Base-by-base conservation (phyloP, 2,797 vertebrate genomes). In the Siniperca undulata region DNA sequence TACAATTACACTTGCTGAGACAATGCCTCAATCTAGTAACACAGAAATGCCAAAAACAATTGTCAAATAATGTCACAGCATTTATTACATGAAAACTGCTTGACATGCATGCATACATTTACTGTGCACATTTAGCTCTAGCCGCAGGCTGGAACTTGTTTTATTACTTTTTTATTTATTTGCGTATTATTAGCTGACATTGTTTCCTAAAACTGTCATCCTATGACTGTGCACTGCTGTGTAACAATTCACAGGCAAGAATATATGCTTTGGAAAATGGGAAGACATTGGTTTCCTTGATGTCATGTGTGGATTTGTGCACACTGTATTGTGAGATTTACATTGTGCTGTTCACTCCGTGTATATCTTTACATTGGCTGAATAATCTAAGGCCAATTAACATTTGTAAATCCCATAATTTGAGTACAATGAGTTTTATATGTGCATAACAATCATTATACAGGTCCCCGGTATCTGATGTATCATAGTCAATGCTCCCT, bases 121-220 rank as follows among this genome's bases (percentile, higher is more conserved):
- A 34, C 16, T 73, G 64, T 74, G 68, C 60, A 24, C 50, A 84
- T 81, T 44, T 59, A 77, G 36, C 59, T 74, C 52, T 24, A 36
- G 81, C 76, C 78, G 46, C 59, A 73, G 61, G 75, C 66, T 53
- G 20, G 38, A 10, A 73, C 68, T 83, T 36, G 3, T 75, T 87
- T 83, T 81, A 77, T 69, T 83, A 12, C 46, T 30, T 30, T 30
- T 30, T 61, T 58, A 61, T 91, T 81, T 52, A 89, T 85, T 80
- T 82, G 74, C 27, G 55, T 55, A 81, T 75, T 16, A 83, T 72
- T 62, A 62, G 34, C 56, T 70, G 70, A 36, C 70, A 79, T 48
- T 55, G 62, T 82, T 86, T 78, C 58, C 34, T 46, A 40, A 75
- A 79, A 83, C 55, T 14, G 42, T 65, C 42, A 61, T 52, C 40